A percentile compares a stretch with the other conserved stretches of the same genome.
Evolutionary conservation across 30 jellyfish, hydroid and myxozoan genomes (phyloP).

Genomic region (Phacellophora camtschatica): DNA sequence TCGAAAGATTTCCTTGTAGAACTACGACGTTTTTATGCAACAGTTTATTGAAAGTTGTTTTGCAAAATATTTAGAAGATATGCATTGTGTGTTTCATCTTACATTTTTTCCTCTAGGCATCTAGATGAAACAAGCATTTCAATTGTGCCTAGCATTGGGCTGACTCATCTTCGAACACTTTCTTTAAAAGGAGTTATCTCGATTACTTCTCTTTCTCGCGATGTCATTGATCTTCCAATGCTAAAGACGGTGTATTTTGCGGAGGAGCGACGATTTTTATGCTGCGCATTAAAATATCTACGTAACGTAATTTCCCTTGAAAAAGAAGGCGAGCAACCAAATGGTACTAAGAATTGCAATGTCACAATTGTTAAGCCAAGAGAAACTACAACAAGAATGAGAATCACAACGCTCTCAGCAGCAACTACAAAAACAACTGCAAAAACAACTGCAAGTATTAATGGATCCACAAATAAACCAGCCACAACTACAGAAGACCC

Average conservation of each 20-base stretch:
- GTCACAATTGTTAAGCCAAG: neutral
- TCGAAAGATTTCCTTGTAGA: too few relatives aligned
- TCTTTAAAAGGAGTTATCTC: conserved; percentile 45
- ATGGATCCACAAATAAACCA: conserved; percentile 4
- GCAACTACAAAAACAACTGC: neutral
- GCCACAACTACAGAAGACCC: conserved; percentile 48
- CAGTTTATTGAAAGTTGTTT: too few relatives aligned
- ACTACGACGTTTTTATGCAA: too few relatives aligned
- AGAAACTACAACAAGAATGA: conserved; percentile 15
- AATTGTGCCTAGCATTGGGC: conserved; percentile 76
- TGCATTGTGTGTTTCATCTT: neutral
- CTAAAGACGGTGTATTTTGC: conserved; percentile 63
- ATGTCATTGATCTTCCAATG: conserved; percentile 65
- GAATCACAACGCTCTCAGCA: neutral
- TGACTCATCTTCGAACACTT: conserved; percentile 23
- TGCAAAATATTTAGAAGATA: neutral
- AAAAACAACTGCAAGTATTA: neutral
- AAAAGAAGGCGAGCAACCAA: neutral
- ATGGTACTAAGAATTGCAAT: conserved; percentile 22
- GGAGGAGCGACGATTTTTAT: conserved; percentile 74
- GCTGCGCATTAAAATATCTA: conserved; percentile 87
- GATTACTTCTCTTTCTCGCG: conserved; percentile 57
- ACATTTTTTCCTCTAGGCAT: conserved; percentile 26
- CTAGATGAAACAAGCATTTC: conserved; percentile 49
- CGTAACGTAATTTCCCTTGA: conserved; percentile 13